Base-by-base conservation (phyloP, 1,140 invertebrate species). In the Metopolophium dirhodum region DNA sequence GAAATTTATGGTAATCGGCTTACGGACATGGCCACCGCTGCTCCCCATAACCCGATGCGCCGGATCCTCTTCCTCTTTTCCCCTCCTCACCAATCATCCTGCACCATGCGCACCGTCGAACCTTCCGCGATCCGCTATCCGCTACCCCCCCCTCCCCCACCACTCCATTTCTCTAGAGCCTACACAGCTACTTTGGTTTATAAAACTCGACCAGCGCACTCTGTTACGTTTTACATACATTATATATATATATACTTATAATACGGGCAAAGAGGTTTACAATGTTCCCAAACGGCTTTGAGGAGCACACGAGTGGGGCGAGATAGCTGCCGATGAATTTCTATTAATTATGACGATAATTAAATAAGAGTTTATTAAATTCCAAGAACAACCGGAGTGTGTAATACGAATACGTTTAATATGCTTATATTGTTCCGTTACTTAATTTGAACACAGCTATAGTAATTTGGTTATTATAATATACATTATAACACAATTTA, bases 1-100 rank as follows among this genome's bases (percentile, higher is more conserved):
- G 68, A 92, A 92, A 92, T 92, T 92, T 92, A 92, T 92, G 91
- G 91, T 92, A 92, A 92, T 92, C 91, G 91, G 91, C 91, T 92
- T 92, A 92, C 91, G 77, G 82, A 83, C 91, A 92, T 45, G 47
- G 54, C 51, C 90, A 23, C 22, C 26, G n/a, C 77, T 23, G 83
- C 35, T 85, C 49, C n/a, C 8, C 26, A 41, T 45, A 2, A 23
- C n/a, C 88, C 88, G 35, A 11, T 54, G 35, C 26, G 26, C 51
- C 35, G n/a, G 35, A 89, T 90, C 90, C 45, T 68, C 90, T 7
- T n/a, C 4, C 68, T 92, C 77, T 49, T 49, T 77, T 49, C 20
- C 77, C 20, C 35, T 26, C 77, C 47, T 6, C 26, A 9, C 14
- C 47, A n/a, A 7, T n/a, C 47, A n/a, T 54, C 7, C 47, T 1